Conservation (phyloP, 2,888 invertebrate species). For the Sarcophaga caerulescens region DNA sequence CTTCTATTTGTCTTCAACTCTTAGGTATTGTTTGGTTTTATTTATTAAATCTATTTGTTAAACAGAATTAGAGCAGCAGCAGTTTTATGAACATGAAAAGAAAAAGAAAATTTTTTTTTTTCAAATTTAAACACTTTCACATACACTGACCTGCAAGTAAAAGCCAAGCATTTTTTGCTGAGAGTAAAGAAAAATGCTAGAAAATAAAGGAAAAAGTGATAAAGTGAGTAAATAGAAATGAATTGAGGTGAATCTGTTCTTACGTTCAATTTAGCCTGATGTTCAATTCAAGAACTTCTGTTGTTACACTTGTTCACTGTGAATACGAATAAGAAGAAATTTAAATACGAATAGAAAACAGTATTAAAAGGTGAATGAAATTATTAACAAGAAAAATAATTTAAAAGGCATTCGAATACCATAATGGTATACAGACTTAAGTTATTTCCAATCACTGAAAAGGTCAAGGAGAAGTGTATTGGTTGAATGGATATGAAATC, state of each 20-base stretch:
- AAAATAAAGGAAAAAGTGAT: background rate
- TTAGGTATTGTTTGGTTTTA: conserved; percentile 28
- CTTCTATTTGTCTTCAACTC: conserved; percentile 17
- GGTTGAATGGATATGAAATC: no score
- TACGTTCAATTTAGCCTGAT: conserved; percentile 61
- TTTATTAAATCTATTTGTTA: conserved; percentile 60
- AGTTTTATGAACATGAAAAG: conserved; percentile 43
- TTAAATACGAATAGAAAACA: conserved; percentile 30
- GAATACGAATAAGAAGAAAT: conserved; percentile 17
- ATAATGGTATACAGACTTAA: no score
- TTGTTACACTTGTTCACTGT: background rate
- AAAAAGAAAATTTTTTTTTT: conserved; percentile 6
- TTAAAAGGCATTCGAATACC: background rate
- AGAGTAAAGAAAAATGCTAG: background rate
- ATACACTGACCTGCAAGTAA: background rate
- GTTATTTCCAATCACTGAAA: no score
- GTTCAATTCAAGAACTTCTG: background rate
- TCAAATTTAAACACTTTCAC: background rate
- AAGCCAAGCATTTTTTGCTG: background rate
- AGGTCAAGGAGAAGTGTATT: no score
- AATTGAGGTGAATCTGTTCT: conserved; percentile 54
- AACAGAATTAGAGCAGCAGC: conserved; percentile 43
- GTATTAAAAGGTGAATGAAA: background rate
- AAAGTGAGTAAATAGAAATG: background rate
- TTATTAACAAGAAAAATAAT: background rate